Evolutionary conservation across 1,140 invertebrate species (phyloP).

Genomic region (Bemisia tabaci): DNA sequence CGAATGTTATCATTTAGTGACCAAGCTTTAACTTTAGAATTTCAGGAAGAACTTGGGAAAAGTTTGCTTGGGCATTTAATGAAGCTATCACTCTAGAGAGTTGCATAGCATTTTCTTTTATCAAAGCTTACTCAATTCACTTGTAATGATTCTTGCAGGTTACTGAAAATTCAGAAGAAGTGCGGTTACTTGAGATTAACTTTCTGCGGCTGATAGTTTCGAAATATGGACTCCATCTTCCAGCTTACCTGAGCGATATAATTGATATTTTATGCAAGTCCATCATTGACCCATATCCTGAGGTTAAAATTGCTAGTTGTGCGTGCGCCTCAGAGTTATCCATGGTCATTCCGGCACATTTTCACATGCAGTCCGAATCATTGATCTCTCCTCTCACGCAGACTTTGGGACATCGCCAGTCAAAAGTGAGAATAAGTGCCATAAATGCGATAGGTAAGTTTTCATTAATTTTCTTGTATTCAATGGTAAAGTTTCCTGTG

Average conservation of each 20-base stretch:
- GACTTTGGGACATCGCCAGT: constrained; percentile 66
- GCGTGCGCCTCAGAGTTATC: constrained; percentile 48
- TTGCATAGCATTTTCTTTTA: too few relatives aligned
- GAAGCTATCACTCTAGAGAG: too few relatives aligned
- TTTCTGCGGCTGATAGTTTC: not conserved
- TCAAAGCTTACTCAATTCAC: too few relatives aligned
- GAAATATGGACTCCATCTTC: constrained; percentile 33
- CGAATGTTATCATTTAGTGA: too few relatives aligned
- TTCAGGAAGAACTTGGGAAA: too few relatives aligned
- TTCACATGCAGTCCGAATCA: constrained; percentile 54
- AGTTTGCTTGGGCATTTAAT: too few relatives aligned
- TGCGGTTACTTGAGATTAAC: not conserved
- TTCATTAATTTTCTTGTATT: constrained; percentile 17
- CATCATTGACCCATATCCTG: constrained; percentile 57
- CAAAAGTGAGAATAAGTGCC: constrained; percentile 54
- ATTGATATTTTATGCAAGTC: constrained; percentile 55
- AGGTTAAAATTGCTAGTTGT: constrained; percentile 63
- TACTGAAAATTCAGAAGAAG: constrained; percentile 36
- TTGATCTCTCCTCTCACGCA: constrained; percentile 54
- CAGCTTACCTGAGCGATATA: constrained; percentile 57
- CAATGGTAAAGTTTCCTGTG: too few relatives aligned
- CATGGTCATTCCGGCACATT: constrained; percentile 43
- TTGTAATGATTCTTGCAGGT: too few relatives aligned
- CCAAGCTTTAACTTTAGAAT: too few relatives aligned
- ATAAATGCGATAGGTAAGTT: constrained; percentile 52